phyloP scores from a whole-genome alignment of 2,113 vertebrate species.

The Cyphomyrus discorhynchus region DNA sequence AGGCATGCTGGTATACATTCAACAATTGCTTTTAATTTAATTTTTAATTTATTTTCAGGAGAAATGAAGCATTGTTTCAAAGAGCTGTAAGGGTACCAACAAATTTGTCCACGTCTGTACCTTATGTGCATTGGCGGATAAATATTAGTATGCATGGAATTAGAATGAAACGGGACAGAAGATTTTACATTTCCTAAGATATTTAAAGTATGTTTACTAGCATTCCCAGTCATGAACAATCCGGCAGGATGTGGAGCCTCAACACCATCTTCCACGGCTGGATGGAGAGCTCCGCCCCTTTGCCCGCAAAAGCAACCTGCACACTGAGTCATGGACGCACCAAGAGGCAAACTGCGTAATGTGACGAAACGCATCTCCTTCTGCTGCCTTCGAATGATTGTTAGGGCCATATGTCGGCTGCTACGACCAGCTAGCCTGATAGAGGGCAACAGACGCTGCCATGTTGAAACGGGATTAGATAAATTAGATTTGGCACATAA shows the following conservation, averaged over 20 bases:
- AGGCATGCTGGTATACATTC: too few relatives aligned
- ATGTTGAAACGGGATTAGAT: slow-evolving; percentile 52
- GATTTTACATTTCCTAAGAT: not conserved
- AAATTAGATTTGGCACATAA: slow-evolving; percentile 4
- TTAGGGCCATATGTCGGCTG: slow-evolving; percentile 43
- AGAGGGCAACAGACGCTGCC: slow-evolving; percentile 39
- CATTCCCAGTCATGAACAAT: not conserved
- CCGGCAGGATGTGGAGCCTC: not conserved
- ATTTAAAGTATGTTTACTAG: not conserved
- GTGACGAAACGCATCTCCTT: slow-evolving; percentile 33
- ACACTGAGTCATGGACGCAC: slow-evolving; percentile 16
- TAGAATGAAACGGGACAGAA: not conserved
- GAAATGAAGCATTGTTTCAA: too few relatives aligned
- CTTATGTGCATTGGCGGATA: not conserved
- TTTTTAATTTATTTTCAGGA: too few relatives aligned
- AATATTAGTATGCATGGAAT: not conserved
- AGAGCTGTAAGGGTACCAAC: too few relatives aligned
- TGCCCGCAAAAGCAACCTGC: slow-evolving; percentile 10
- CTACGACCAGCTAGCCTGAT: slow-evolving; percentile 30
- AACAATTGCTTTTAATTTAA: too few relatives aligned
- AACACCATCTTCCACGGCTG: not conserved
- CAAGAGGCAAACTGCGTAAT: slow-evolving; percentile 7
- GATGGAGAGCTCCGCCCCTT: slow-evolving; percentile 11
- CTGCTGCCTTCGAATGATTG: slow-evolving; percentile 32
- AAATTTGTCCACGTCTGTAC: too few relatives aligned